A percentile compares a stretch with the other conserved stretches of the same genome.
These are phyloP conservation scores for Gopherus flavomarginatus DNA, from an alignment of 2,113 vertebrate species.

Conservation along the genomic window DNA sequence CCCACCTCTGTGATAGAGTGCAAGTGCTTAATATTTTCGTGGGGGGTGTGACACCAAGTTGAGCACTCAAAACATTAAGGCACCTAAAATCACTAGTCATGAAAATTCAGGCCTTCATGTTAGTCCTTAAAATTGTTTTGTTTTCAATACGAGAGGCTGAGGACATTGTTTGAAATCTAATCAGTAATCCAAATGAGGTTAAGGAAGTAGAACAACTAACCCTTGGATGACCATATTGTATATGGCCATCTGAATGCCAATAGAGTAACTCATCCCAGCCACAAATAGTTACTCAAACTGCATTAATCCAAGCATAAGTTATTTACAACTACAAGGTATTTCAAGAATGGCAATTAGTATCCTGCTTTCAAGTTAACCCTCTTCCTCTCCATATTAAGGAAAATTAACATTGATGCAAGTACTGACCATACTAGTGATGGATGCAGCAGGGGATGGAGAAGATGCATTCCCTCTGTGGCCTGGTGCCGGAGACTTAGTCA, in stretches of 20 bases:
- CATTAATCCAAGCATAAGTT: not conserved
- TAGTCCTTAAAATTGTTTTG: not conserved
- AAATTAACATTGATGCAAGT: not conserved
- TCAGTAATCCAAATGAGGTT: not conserved
- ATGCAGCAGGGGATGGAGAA: slow-evolving; percentile 86
- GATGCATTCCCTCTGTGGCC: slow-evolving; percentile 85
- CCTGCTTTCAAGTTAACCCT: not conserved
- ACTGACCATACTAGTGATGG: slow-evolving; percentile 96
- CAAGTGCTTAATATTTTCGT: not conserved
- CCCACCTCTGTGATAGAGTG: too few relatives aligned
- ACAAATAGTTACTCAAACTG: not conserved
- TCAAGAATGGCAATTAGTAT: not conserved
- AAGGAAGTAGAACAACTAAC: not conserved
- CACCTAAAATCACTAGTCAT: not conserved
- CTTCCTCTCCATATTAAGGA: not conserved
- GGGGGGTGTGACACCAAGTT: not conserved
- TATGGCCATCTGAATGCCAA: not conserved
- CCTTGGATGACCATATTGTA: not conserved
- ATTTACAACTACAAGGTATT: not conserved
- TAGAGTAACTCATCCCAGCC: not conserved
- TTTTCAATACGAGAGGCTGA: not conserved
- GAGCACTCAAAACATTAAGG: not conserved
- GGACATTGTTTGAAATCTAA: not conserved
- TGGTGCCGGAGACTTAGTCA: slow-evolving; percentile 89
- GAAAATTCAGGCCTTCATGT: not conserved